Evolutionary conservation across 1,140 invertebrate genomes (phyloP).

Genomic region (Hypothenemus hampei): DNA sequence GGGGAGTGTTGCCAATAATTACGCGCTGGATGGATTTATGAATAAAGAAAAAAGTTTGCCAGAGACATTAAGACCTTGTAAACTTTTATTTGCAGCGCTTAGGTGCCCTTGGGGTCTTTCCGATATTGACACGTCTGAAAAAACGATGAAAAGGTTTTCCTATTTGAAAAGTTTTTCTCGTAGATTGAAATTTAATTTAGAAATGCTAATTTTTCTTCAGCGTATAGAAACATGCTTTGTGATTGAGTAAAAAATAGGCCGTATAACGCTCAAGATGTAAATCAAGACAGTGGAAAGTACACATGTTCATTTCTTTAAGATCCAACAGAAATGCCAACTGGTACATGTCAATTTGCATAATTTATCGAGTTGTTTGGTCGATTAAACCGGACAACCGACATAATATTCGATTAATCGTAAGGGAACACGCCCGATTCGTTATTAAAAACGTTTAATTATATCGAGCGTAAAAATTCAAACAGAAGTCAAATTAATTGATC

Average conservation of each 20-base stretch:
- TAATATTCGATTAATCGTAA: too few species aligned
- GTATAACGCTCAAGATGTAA: too few species aligned
- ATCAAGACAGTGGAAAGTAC: too few species aligned
- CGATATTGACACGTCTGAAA: conserved; percentile 6
- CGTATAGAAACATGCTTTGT: too few species aligned
- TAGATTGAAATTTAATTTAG: too few species aligned
- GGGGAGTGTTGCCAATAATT: conserved; percentile 6
- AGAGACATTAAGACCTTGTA: conserved; percentile 1
- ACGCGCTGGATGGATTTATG: conserved; percentile 3
- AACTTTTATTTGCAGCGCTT: conserved; percentile 9
- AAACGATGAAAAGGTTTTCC: neutral
- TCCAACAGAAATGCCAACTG: conserved; percentile 4
- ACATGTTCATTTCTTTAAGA: too few species aligned
- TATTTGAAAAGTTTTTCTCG: too few species aligned
- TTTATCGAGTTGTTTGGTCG: neutral
- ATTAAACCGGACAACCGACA: neutral
- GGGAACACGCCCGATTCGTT: too few species aligned
- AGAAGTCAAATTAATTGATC: neutral
- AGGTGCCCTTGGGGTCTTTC: conserved; percentile 1
- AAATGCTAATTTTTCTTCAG: too few species aligned
- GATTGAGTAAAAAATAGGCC: too few species aligned
- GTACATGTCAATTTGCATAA: conserved; percentile 4
- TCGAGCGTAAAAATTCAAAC: neutral
- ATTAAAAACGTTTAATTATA: neutral
- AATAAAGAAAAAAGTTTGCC: conserved; percentile 7